These are phyloP conservation scores for Rallus limicola DNA, from an alignment of 2,113 vertebrate species.

Conservation along the genomic window DNA sequence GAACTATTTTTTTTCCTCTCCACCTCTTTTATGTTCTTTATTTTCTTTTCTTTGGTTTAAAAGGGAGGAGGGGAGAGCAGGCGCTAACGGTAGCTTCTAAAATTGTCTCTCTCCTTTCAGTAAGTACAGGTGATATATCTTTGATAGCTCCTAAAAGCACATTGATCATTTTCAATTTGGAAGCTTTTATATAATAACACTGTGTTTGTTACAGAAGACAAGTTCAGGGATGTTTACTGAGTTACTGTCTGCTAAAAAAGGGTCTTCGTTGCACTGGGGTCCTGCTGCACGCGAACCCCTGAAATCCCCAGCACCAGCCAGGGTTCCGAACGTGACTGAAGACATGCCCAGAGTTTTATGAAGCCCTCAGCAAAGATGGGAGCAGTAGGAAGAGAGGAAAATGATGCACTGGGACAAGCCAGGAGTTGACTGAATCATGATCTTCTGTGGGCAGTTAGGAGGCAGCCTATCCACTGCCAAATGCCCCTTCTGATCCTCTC, in stretches of 20 bases:
- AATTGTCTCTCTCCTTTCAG: neutral
- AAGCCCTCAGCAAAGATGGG: neutral
- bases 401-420: neutral
- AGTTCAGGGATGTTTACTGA: neutral
- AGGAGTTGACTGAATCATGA: neutral
- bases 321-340: neutral
- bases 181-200: neutral
- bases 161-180: neutral
- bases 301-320: neutral
- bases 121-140: neutral
- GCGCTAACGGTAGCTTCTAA: neutral
- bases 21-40: neutral
- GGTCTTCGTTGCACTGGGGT: neutral
- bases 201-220: neutral
- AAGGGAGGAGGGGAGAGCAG: neutral
- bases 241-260: neutral
- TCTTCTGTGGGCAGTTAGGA: neutral
- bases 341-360: neutral
- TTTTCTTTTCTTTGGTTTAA: neutral
- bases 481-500: neutral
- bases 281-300: neutral
- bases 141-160: conserved; percentile 10
- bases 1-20: neutral
- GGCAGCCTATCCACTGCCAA: neutral
- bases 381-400: neutral